A percentile compares a stretch with the other conserved stretches of the same genome.
Conservation (phyloP, 2,888 invertebrate species). For the Coleophora flavipennella region DNA sequence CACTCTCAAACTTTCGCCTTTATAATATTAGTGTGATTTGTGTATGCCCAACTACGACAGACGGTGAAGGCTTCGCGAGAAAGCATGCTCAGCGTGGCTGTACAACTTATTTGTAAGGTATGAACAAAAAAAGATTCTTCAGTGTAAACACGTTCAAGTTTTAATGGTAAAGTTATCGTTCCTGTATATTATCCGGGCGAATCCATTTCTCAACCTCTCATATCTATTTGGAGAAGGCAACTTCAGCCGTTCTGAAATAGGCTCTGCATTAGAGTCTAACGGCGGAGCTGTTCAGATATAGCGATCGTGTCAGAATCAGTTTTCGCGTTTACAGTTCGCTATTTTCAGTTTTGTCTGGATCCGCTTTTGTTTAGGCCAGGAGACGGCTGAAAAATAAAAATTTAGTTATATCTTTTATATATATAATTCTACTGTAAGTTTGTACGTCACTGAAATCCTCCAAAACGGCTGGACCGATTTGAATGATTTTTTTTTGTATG, state of each 20-base stretch:
- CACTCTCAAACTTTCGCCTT: too few species aligned
- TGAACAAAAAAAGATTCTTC: too few species aligned
- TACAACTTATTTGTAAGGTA: too few species aligned
- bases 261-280: constrained; percentile 44
- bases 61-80: too few species aligned
- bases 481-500: too few species aligned
- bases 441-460: too few species aligned
- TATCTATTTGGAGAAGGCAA: constrained; percentile 34
- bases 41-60: too few species aligned
- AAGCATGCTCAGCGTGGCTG: too few species aligned
- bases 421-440: too few species aligned
- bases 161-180: constrained; percentile 11
- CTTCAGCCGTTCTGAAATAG: constrained; percentile 38
- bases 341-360: constrained; percentile 50
- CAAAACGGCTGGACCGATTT: too few species aligned
- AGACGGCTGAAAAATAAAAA: constrained; percentile 11
- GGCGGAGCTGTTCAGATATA: constrained; percentile 38
- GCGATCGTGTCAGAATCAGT: constrained; percentile 60
- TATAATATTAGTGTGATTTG: too few species aligned
- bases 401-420: too few species aligned
- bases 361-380: constrained; percentile 25
- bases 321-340: constrained; percentile 58
- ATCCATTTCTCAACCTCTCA: constrained; percentile 39
- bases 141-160: not conserved
- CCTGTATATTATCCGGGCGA: constrained; percentile 23